A percentile compares a stretch with the other conserved stretches of the same genome.
Evolutionary conservation across 2,888 invertebrate species (phyloP).

Genomic region (Balanococcus diminutus): DNA sequence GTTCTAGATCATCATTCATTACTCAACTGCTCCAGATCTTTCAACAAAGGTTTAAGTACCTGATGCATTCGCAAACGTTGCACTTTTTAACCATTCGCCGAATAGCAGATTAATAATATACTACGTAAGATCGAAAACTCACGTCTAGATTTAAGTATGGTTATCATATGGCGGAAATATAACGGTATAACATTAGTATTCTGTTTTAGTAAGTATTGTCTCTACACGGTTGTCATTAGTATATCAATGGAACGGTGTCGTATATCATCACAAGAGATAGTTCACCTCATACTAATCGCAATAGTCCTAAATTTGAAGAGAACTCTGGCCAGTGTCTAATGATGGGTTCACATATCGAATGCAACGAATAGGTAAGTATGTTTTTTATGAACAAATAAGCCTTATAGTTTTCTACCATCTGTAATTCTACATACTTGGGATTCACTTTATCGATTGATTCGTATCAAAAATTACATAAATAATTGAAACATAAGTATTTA

Average conservation of each 20-base stretch:
- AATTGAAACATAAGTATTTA: background rate
- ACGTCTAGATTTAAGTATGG: background rate
- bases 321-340: background rate
- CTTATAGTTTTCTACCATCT: too few relatives aligned
- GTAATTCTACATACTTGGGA: too few relatives aligned
- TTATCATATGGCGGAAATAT: conserved; percentile 19
- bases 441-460: too few relatives aligned
- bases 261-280: conserved; percentile 1
- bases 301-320: background rate
- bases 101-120: background rate
- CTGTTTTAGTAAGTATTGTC: conserved; percentile 35
- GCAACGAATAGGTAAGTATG: background rate
- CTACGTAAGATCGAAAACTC: background rate
- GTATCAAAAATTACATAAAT: background rate
- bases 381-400: too few relatives aligned
- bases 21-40: background rate
- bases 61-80: background rate
- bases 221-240: background rate
- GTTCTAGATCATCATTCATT: background rate
- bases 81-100: background rate
- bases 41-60: background rate
- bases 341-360: background rate
- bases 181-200: conserved; percentile 14
- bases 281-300: background rate
- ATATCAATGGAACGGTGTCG: background rate